Evolutionary conservation across 2,888 invertebrate genomes (phyloP).

Genomic region (Thereva unica): DNA sequence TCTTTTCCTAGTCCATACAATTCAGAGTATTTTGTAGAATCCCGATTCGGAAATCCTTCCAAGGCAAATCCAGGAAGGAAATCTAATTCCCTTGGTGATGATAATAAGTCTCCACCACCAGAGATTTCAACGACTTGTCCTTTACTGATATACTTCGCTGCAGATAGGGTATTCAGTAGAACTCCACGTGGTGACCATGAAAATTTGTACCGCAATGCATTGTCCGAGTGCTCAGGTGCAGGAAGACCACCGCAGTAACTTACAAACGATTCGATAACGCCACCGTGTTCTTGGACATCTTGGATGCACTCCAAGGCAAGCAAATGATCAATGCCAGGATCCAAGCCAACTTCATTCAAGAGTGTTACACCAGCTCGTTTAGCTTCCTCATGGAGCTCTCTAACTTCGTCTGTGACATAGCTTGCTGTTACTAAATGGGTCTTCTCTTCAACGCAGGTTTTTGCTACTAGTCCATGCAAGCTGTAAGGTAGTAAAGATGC

Average conservation of each 20-base stretch:
- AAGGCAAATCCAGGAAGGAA: constrained; percentile 96
- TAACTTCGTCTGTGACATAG: constrained; percentile 85
- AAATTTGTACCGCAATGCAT: constrained; percentile 87
- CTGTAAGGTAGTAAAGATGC: constrained; percentile 90
- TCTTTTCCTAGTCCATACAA: constrained; percentile 85
- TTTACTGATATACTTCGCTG: constrained; percentile 83
- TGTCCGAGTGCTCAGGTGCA: constrained; percentile 94
- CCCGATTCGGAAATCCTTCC: constrained; percentile 96
- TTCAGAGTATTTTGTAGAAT: constrained; percentile 85
- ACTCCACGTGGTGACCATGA: constrained; percentile 98
- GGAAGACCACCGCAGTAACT: constrained; percentile 98
- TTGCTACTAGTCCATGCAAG: constrained; percentile 84
- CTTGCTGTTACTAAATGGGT: constrained; percentile 97
- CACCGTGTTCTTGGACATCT: constrained; percentile 85
- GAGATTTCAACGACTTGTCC: constrained; percentile 87
- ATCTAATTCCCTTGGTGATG: constrained; percentile 75
- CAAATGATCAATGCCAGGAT: constrained; percentile 98
- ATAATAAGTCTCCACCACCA: constrained; percentile 87
- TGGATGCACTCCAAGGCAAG: constrained; percentile 97
- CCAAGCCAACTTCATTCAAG: constrained; percentile 95
- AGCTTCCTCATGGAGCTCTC: constrained; percentile 80
- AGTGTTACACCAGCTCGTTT: constrained; percentile 87
- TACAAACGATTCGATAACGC: constrained; percentile 90
- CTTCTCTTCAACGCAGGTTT: constrained; percentile 81
- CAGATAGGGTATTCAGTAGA: constrained; percentile 84